phyloP scores from a whole-genome alignment of 92 coral and sea anemone species.

The Epizoanthus ramosus region DNA sequence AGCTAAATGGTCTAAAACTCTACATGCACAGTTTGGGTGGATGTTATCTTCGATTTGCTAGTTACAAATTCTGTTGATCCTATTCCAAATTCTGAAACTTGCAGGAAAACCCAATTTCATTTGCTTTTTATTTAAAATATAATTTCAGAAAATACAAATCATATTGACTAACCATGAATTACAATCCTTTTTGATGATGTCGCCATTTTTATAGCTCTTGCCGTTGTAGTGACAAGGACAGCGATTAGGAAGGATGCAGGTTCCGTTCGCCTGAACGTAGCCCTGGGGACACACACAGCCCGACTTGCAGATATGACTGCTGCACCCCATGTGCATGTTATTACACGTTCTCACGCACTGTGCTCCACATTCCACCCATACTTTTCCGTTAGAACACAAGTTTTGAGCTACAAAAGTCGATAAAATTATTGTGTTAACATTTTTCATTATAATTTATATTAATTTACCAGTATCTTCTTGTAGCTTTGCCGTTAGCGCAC shows the following conservation, averaged over 20 bases:
- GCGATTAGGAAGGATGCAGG: conserved; percentile 51
- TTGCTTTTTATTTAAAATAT: too few relatives aligned
- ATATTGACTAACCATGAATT: conserved; percentile 65
- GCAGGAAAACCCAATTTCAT: too few relatives aligned
- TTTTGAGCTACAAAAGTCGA: conserved; percentile 46
- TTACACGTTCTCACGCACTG: conserved; percentile 74
- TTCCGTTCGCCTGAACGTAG: conserved; percentile 62
- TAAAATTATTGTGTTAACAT: not conserved
- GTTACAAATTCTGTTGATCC: too few relatives aligned
- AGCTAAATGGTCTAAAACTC: too few relatives aligned
- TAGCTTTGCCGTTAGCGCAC: too few relatives aligned
- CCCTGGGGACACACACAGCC: conserved; percentile 79
- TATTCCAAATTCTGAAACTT: too few relatives aligned
- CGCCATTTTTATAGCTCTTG: conserved; percentile 72
- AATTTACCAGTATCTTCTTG: not conserved
- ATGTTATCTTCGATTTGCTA: too few relatives aligned
- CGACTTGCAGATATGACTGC: conserved; percentile 63
- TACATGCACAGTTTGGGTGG: too few relatives aligned
- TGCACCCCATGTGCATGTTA: conserved; percentile 77
- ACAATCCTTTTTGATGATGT: conserved; percentile 70
- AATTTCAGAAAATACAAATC: too few relatives aligned
- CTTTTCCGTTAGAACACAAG: conserved; percentile 67
- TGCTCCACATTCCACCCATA: conserved; percentile 71
- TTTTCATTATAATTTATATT: not conserved
- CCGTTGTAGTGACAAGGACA: conserved; percentile 84